phyloP scores from a whole-genome alignment of 2,797 vertebrate genomes.

The Alauda arvensis region DNA sequence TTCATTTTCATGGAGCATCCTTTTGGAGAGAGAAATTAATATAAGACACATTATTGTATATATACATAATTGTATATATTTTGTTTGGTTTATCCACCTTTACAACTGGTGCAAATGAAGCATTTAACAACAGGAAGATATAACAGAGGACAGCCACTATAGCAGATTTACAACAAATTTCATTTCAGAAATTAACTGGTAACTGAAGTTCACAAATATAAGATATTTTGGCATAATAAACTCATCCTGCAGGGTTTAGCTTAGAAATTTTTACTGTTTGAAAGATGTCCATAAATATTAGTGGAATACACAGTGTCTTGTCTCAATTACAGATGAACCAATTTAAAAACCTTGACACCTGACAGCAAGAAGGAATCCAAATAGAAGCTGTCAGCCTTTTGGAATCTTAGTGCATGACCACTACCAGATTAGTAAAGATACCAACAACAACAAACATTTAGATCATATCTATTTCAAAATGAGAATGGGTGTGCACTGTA shows the following conservation, averaged over 20 bases:
- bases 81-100: not conserved
- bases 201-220: not conserved
- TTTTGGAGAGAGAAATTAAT: not conserved
- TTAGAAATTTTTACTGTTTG: not conserved
- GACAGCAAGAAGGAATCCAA: slow-evolving; percentile 39
- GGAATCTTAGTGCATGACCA: slow-evolving; percentile 56
- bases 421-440: slow-evolving; percentile 47
- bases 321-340: slow-evolving; percentile 23
- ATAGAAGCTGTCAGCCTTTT: slow-evolving; percentile 52
- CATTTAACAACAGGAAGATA: not conserved
- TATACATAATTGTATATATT: not conserved
- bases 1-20: not conserved
- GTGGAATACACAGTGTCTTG: slow-evolving; percentile 7
- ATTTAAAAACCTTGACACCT: slow-evolving; percentile 37
- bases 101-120: not conserved
- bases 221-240: not conserved
- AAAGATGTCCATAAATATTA: not conserved
- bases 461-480: slow-evolving; percentile 46
- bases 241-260: not conserved
- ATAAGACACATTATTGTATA: not conserved
- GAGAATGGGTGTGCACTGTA: not conserved
- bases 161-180: not conserved
- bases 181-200: not conserved
- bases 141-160: not conserved
- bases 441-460: slow-evolving; percentile 21